Evolutionary conservation across 2,888 invertebrate species (phyloP), one percentile per base, ranked within the genome.

Genomic region (Diplolepis rosae): DNA sequence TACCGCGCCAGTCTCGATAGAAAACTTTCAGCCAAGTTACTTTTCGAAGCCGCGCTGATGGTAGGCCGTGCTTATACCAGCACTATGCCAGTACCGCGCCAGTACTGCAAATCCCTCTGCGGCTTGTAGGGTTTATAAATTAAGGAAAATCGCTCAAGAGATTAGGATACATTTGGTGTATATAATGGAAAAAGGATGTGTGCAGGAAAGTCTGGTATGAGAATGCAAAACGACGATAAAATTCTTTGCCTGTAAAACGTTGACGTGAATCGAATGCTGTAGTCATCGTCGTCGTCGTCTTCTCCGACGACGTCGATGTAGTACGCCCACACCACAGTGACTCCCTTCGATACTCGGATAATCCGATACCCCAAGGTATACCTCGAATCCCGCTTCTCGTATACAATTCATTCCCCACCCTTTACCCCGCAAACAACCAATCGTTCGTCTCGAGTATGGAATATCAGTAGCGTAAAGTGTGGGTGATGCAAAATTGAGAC

Each of bases 161-260:
- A 48, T 9, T 48, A 15, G 13, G 30, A 48, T n/a, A 66, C 48
- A 32, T 51, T 28, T 6, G 32, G 32, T 28, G 15, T 27, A 48
- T 27, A n/a, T 56, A 22, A 56, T 35, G 22, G 18, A 9, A 22
- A 70, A 73, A 80, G 77, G 77, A 76, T 76, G 77, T 52, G 74
- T 65, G 28, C 27, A 52, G 79, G 78, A 78, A 80, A 80, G 77
- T 77, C 77, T 79, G 77, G 80, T 80, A 83, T 82, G 82, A 83
- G 85, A 87, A 85, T 85, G 87, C 83, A 83, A 84, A 83, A 81
- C 81, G 79, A 80, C 85, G 85, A 87, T 86, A 87, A 87, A 88
- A 88, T 87, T 86, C 84, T 83, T 83, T 81, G 83, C 79, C 82
- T 80, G 84, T 85, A 84, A 87, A 87, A 84, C 82, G 85, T 80